These are phyloP conservation scores for Falco naumanni DNA, from an alignment of 2,797 vertebrate species.

Conservation along the genomic window DNA sequence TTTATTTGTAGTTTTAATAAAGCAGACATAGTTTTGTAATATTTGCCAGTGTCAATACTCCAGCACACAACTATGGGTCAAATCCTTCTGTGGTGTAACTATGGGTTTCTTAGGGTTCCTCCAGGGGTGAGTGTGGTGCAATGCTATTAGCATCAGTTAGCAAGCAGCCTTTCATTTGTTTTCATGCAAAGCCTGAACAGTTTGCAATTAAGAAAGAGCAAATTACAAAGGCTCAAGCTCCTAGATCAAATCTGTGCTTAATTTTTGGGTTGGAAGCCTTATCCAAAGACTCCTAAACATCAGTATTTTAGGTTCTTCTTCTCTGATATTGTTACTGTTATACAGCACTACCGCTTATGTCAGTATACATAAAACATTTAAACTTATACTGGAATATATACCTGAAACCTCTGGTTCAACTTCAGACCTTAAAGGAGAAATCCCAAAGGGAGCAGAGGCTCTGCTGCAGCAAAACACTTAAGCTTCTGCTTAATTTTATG, in stretches of 20 bases:
- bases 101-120: neutral
- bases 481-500: neutral
- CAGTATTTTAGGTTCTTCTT: neutral
- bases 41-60: neutral
- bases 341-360: neutral
- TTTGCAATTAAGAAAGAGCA: slow-evolving; percentile 24
- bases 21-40: slow-evolving; percentile 52
- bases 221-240: neutral
- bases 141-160: neutral
- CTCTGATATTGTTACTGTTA: neutral
- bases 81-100: neutral
- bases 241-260: neutral
- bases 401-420: neutral
- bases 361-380: neutral
- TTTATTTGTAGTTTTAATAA: slow-evolving; percentile 74
- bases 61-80: neutral
- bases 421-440: neutral
- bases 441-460: neutral
- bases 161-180: slow-evolving; percentile 10
- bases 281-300: neutral
- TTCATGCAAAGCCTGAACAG: slow-evolving; percentile 17
- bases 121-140: neutral
- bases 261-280: neutral
- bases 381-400: neutral
- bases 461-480: neutral